phyloP scores from a whole-genome alignment of 2,113 vertebrate species.

The Lamprotornis superbus region DNA sequence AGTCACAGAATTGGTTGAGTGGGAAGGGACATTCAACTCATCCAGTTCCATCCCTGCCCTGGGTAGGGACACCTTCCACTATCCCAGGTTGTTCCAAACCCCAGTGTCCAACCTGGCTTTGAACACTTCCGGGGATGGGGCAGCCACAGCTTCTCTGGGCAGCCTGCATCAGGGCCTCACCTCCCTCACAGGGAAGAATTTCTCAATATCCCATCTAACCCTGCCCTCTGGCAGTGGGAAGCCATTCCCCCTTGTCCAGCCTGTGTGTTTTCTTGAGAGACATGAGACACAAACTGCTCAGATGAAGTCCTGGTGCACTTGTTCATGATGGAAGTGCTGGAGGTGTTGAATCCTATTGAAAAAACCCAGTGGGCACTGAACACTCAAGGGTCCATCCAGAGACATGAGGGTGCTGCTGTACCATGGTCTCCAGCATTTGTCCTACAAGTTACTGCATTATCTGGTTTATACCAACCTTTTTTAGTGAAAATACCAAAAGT shows the following conservation, averaged over 20 bases:
- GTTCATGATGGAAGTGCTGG: neutral
- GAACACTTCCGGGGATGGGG: neutral
- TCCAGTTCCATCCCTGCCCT: neutral
- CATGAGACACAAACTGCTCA: accelerated
- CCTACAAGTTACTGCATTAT: neutral
- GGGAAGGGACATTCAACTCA: neutral
- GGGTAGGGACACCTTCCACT: neutral
- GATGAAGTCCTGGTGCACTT: neutral
- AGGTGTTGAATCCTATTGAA: neutral
- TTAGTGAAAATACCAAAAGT: neutral
- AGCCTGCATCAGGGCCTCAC: accelerated
- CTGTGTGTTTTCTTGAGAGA: neutral
- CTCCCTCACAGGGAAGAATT: neutral
- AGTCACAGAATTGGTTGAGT: neutral
- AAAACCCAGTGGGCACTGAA: neutral
- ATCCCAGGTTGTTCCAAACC: accelerated
- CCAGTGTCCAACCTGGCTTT: accelerated
- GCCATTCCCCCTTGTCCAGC: neutral
- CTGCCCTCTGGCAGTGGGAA: neutral
- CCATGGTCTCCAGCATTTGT: neutral
- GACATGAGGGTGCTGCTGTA: neutral
- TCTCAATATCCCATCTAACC: neutral
- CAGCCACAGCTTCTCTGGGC: neutral
- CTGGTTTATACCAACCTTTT: neutral
- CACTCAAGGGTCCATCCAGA: neutral